Evolutionary conservation across 2,888 invertebrate species (phyloP).

Genomic region (Spilosoma lubricipeda): DNA sequence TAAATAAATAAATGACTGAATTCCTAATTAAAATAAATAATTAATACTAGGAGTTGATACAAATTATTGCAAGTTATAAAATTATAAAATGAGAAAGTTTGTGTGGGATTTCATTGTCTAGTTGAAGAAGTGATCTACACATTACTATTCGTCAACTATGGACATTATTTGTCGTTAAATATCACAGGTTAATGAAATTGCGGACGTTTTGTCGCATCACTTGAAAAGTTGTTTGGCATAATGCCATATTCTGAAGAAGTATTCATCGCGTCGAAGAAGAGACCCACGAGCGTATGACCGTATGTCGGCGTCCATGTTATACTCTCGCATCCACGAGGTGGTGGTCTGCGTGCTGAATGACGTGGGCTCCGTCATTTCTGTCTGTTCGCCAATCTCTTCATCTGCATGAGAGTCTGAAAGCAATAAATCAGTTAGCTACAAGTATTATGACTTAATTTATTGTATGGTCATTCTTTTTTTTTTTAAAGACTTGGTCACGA

Average conservation of each 20-base stretch:
- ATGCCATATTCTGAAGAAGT: constrained; percentile 98
- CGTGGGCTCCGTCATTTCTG: constrained; percentile 92
- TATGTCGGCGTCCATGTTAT: constrained; percentile 96
- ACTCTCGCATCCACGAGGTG: constrained; percentile 96
- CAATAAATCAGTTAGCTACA: neutral
- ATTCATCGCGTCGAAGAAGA: constrained; percentile 94
- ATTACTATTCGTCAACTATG: constrained; percentile 72
- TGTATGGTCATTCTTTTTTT: neutral
- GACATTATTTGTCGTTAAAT: constrained; percentile 71
- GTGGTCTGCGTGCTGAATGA: constrained; percentile 97
- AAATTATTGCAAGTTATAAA: constrained; percentile 66
- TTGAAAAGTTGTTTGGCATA: constrained; percentile 94
- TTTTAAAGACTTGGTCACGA: neutral
- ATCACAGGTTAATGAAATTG: constrained; percentile 83
- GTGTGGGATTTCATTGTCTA: constrained; percentile 55
- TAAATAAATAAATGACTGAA: constrained; percentile 74
- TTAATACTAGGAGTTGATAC: constrained; percentile 56
- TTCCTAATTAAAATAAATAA: constrained; percentile 70
- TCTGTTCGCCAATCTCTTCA: constrained; percentile 80
- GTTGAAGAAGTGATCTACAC: constrained; percentile 50
- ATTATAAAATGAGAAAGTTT: constrained; percentile 63
- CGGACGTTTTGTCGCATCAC: constrained; percentile 74
- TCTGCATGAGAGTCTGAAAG: constrained; percentile 73
- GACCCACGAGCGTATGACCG: constrained; percentile 95
- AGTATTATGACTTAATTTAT: neutral